phyloP scores from a whole-genome alignment of 2,888 invertebrate species.

The Macroteleia sp. region DNA sequence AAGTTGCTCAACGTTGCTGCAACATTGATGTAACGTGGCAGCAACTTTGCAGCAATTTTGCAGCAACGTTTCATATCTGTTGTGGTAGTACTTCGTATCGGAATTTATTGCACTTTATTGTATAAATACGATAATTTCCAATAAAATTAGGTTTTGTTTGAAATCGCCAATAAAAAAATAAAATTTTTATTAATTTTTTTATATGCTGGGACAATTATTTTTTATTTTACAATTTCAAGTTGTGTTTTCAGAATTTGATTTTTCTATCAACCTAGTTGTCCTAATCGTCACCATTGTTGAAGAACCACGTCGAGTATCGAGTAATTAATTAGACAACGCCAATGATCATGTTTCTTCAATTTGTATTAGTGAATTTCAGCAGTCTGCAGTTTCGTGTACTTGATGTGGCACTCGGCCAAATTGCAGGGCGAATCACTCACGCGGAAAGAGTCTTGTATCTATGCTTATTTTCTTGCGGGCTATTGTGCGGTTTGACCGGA shows the following conservation, averaged over 20 bases:
- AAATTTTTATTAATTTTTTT: no score
- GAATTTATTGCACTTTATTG: no score
- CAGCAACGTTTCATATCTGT: no score
- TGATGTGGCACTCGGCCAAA: conserved; percentile 41
- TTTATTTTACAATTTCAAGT: no score
- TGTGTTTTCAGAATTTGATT: not conserved
- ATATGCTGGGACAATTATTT: no score
- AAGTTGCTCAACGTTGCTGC: no score
- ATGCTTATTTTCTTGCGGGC: conserved; percentile 30
- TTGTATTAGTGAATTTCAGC: conserved; percentile 35
- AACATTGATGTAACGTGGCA: no score
- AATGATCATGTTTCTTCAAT: conserved; percentile 42
- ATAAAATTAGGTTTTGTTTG: no score
- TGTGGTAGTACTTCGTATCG: no score
- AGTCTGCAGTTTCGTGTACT: conserved; percentile 20
- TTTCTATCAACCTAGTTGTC: not conserved
- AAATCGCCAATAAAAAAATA: no score
- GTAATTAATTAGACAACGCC: conserved; percentile 37
- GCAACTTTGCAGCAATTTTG: no score
- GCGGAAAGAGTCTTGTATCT: conserved; percentile 17
- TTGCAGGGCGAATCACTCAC: conserved; percentile 31
- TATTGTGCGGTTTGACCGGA: conserved; percentile 17
- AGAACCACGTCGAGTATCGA: conserved; percentile 1
- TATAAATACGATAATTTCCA: no score
- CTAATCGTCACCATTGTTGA: conserved; percentile 6